A percentile compares a stretch with the other conserved stretches of the same genome.
These are phyloP conservation scores for Thecophora atra DNA, from an alignment of 2,888 invertebrate species.

Conservation along the genomic window DNA sequence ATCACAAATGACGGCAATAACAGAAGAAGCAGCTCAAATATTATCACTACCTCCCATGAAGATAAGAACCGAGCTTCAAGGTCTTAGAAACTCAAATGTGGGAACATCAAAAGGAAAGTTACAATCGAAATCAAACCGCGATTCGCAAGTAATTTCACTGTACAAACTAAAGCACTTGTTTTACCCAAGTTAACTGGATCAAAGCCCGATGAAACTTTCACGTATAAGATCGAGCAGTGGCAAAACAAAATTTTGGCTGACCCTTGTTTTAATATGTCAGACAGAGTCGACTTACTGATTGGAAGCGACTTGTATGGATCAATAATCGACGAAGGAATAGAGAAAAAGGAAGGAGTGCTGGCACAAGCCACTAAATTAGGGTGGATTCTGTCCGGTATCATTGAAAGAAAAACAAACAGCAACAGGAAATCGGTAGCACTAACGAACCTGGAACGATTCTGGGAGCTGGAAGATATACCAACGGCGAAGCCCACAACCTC, in stretches of 20 bases:
- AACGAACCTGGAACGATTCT: not conserved
- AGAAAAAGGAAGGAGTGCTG: no score
- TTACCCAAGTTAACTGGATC: slow-evolving; percentile 1
- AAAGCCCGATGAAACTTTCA: no score
- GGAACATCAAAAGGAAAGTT: slow-evolving; percentile 22
- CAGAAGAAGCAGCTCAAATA: slow-evolving; percentile 29
- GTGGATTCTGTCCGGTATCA: no score
- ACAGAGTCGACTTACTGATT: no score
- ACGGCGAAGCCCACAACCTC: not conserved
- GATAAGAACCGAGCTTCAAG: slow-evolving; percentile 23
- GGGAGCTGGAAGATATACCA: not conserved
- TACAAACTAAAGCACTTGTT: slow-evolving; percentile 1
- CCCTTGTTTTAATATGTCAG: slow-evolving; percentile 1
- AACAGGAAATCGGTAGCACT: not conserved
- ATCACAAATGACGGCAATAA: slow-evolving; percentile 28
- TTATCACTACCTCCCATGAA: slow-evolving; percentile 21
- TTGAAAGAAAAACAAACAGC: not conserved
- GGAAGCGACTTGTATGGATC: no score
- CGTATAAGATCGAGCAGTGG: slow-evolving; percentile 16
- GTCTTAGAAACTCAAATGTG: slow-evolving; percentile 23
- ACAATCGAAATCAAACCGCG: slow-evolving; percentile 29
- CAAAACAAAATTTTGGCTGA: not conserved
- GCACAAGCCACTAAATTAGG: no score
- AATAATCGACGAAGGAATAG: no score
- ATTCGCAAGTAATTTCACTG: slow-evolving; percentile 26